Percentiles rank a stretch among this genome's conserved stretches.
These are phyloP conservation scores for Alviniconcha strummeri DNA, from an alignment of 2,888 invertebrate species.

Conservation along the genomic window DNA sequence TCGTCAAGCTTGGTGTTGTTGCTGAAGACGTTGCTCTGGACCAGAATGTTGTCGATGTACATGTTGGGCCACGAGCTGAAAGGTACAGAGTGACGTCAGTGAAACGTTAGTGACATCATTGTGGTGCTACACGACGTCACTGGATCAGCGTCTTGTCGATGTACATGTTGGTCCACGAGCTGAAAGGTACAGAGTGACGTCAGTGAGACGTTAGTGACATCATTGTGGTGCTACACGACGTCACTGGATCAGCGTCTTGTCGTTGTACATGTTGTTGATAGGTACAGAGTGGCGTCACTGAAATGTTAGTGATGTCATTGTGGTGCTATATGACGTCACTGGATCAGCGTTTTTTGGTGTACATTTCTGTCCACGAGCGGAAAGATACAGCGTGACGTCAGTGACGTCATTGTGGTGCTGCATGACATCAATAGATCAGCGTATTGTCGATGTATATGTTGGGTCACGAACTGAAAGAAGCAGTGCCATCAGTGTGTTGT, in stretches of 20 bases:
- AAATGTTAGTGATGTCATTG: not conserved
- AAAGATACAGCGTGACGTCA: too few species aligned
- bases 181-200: not conserved
- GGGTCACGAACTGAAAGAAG: too few species aligned
- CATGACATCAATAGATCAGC: too few species aligned
- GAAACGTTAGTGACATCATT: not conserved
- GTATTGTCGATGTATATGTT: too few species aligned
- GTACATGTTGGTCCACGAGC: constrained; percentile 27
- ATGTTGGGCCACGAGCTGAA: constrained; percentile 21
- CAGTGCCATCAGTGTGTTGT: too few species aligned
- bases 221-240: too few species aligned
- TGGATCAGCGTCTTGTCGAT: constrained; percentile 21
- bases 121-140: too few species aligned
- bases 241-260: constrained; percentile 18
- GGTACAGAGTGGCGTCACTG: not conserved
- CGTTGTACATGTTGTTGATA: constrained; percentile 23
- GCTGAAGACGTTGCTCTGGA: constrained; percentile 25
- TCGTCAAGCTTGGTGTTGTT: constrained; percentile 26
- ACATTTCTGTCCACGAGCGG: too few species aligned
- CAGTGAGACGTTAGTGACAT: not conserved
- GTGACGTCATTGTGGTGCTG: too few species aligned
- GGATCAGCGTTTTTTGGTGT: constrained; percentile 14
- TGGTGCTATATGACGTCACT: not conserved
- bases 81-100: too few species aligned
- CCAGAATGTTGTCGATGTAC: constrained; percentile 24